Base-by-base conservation (phyloP, 2,888 invertebrate genomes). In the Athrips mouffetella region DNA sequence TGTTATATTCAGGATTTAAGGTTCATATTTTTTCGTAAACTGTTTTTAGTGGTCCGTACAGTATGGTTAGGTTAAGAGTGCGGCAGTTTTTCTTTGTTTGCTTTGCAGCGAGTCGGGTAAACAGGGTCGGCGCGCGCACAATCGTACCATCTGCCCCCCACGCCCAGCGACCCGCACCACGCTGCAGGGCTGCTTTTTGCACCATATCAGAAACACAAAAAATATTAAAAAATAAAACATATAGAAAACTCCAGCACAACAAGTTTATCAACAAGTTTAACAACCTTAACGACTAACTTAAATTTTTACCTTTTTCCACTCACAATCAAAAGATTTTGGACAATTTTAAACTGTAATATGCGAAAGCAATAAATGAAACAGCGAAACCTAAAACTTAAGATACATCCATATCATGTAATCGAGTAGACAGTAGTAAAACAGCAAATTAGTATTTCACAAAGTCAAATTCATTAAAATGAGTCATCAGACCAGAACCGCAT, bases 131-230 rank as follows among this genome's bases (percentile, higher is more conserved):
- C 69, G 66, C 65, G 52, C 27, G 60, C 59, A 62, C 67, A 66
- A 76, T 76, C 77, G 65, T 63, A 60, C 65, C 77, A 77, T 76
- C 79, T 75, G 70, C 67, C 53, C 59, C 58, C 67, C 76, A 72
- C 80, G 78, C 80, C 79, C 74, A 59, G 49, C 70, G 72, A 77
- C 76, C 76, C 65, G 54, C 60, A 62, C 62, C 50, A 58, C 56
- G 46, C 29, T 11, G 2, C 52, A 74, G 74, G 70, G 69, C 42
- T 70, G 59, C 8, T 62, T 3, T 18, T 10, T 8, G 53, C 30
- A 15, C 40, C 49, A 13, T 37, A 37, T 7, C 18, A 5, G 6
- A 40, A 13, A 1, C 4, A 23, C 18, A 40, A 40, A 40, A 23
- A 20, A 13, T 20, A 25, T 40, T 6, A 7, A 15, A 3, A 10